A percentile compares a stretch with the other conserved stretches of the same genome.
phyloP scores from a whole-genome alignment of 2,113 vertebrate species.

The Alces alces region DNA sequence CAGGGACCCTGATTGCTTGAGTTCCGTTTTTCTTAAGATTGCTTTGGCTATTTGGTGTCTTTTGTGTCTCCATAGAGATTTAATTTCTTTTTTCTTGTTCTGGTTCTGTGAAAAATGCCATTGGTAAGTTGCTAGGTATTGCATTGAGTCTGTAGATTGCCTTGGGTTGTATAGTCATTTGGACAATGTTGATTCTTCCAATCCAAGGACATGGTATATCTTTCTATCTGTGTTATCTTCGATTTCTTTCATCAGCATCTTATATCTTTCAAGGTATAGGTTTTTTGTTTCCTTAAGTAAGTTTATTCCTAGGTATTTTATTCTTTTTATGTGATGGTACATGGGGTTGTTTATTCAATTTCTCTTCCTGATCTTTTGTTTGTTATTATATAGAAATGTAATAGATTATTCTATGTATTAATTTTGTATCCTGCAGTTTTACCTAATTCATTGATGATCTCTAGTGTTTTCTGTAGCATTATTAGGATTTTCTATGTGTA shows the following conservation, averaged over 20 bases:
- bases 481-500: neutral
- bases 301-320: neutral
- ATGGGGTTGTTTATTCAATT: neutral
- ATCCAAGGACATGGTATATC: neutral
- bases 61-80: neutral
- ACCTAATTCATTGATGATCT: neutral
- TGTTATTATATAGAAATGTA: neutral
- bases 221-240: neutral
- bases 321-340: neutral
- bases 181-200: neutral
- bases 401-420: neutral
- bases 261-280: neutral
- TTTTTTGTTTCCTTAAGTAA: neutral
- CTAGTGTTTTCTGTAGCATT: neutral
- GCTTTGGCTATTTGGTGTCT: neutral
- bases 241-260: neutral
- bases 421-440: neutral
- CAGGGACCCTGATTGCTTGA: neutral
- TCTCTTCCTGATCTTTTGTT: neutral
- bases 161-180: neutral
- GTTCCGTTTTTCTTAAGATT: neutral
- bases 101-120: neutral
- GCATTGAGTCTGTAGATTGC: neutral
- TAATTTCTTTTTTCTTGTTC: neutral
- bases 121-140: neutral